phyloP scores from a whole-genome alignment of 2,797 vertebrate genomes.

The Intellagama lesueurii region DNA sequence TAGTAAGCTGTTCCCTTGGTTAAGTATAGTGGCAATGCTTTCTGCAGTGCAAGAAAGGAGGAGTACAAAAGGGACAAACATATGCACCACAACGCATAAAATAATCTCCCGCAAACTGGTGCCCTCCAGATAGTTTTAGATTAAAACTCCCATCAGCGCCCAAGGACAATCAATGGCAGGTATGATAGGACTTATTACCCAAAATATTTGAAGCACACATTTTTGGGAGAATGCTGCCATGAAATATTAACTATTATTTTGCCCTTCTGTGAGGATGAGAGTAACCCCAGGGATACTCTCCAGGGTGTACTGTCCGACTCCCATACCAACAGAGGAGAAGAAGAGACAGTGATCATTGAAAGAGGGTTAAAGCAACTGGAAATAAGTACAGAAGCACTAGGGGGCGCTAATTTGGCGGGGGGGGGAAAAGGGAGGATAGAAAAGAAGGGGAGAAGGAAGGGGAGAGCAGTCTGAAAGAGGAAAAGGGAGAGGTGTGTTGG shows the following conservation, averaged over 20 bases:
- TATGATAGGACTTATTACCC: not conserved
- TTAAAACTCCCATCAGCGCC: too few species aligned
- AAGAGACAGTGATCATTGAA: too few species aligned
- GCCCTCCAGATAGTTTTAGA: not conserved
- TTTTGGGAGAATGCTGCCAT: not conserved
- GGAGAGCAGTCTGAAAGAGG: too few species aligned
- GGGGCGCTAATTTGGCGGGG: too few species aligned
- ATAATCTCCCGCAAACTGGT: not conserved
- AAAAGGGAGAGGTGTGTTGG: too few species aligned
- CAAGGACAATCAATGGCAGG: not conserved
- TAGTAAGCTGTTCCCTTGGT: slow-evolving; percentile 75
- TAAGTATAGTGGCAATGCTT: slow-evolving; percentile 72
- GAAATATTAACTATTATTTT: not conserved
- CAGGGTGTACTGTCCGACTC: too few species aligned
- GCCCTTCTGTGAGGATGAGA: not conserved
- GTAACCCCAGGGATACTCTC: too few species aligned
- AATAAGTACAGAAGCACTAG: too few species aligned
- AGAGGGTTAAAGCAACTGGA: too few species aligned
- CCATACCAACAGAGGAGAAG: too few species aligned
- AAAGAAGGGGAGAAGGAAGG: too few species aligned
- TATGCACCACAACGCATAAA: not conserved
- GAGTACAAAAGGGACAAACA: slow-evolving; percentile 29
- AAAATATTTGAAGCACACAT: not conserved
- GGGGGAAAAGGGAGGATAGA: too few species aligned
- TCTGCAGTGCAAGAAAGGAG: slow-evolving; percentile 60